Conservation (phyloP, 2,888 invertebrate genomes). For the Drosophila buzzatii region DNA sequence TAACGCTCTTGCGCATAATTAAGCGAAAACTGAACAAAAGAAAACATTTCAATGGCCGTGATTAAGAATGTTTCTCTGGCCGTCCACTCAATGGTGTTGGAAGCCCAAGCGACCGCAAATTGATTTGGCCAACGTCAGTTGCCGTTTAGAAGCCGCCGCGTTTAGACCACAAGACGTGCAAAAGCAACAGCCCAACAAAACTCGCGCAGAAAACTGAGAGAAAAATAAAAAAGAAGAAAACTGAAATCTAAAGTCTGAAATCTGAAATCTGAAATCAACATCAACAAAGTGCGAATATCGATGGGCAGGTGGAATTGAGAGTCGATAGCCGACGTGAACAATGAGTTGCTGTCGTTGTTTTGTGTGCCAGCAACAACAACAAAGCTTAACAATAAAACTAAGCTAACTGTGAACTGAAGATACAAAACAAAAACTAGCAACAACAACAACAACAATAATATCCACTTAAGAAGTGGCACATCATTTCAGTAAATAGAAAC, state of each 20-base stretch:
- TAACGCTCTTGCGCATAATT: slow-evolving; percentile 79
- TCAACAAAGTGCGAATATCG: slow-evolving; percentile 68
- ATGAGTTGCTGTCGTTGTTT: slow-evolving; percentile 38
- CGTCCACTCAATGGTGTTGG: slow-evolving; percentile 22
- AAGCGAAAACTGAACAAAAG: slow-evolving; percentile 68
- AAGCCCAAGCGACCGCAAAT: slow-evolving; percentile 49
- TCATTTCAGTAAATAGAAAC: slow-evolving; percentile 57
- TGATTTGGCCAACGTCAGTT: slow-evolving; percentile 76
- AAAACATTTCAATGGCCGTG: slow-evolving; percentile 72
- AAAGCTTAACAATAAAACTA: slow-evolving; percentile 56
- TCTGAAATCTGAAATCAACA: slow-evolving; percentile 27
- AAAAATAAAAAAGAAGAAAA: slow-evolving; percentile 8
- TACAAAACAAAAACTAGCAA: slow-evolving; percentile 20
- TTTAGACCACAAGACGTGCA: slow-evolving; percentile 58
- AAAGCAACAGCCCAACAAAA: slow-evolving; percentile 13
- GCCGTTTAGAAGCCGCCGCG: slow-evolving; percentile 76
- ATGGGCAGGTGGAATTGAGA: slow-evolving; percentile 52
- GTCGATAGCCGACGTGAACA: slow-evolving; percentile 30
- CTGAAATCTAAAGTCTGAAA: background rate
- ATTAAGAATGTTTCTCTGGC: slow-evolving; percentile 64
- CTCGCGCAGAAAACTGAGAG: slow-evolving; percentile 10
- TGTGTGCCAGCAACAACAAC: slow-evolving; percentile 41
- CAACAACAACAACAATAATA: slow-evolving; percentile 21
- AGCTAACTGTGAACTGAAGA: slow-evolving; percentile 64
- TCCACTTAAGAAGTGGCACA: slow-evolving; percentile 69